A percentile compares a stretch with the other conserved stretches of the same genome.
phyloP scores from a whole-genome alignment of 1,140 invertebrate genomes.

The Drosophila auraria region DNA sequence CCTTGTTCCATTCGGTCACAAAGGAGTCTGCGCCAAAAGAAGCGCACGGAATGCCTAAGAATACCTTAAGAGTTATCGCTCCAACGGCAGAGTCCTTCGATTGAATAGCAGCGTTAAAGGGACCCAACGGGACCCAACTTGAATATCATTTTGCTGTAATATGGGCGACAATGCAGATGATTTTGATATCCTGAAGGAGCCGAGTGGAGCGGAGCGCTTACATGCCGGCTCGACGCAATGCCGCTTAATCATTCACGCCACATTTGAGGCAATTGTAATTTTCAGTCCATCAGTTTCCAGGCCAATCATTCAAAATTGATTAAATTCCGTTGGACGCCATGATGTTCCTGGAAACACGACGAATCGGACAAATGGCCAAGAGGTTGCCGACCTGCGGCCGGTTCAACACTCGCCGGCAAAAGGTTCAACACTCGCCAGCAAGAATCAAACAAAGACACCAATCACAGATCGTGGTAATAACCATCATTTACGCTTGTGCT shows the following conservation, averaged over 20 bases:
- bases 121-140: neutral
- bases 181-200: slow-evolving; percentile 16
- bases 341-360: neutral
- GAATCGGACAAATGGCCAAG: slow-evolving; percentile 17
- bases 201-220: neutral
- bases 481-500: slow-evolving; percentile 57
- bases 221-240: slow-evolving; percentile 5
- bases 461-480: slow-evolving; percentile 53
- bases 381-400: slow-evolving; percentile 44
- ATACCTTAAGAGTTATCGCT: slow-evolving; percentile 28
- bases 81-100: slow-evolving; percentile 11
- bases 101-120: slow-evolving; percentile 21
- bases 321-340: slow-evolving; percentile 32
- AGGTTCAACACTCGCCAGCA: slow-evolving; percentile 32
- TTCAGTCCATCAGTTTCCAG: slow-evolving; percentile 30
- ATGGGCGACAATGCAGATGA: slow-evolving; percentile 20
- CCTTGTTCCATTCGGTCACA: slow-evolving; percentile 34
- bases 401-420: slow-evolving; percentile 40
- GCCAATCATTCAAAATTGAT: slow-evolving; percentile 57
- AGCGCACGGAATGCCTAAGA: slow-evolving; percentile 11
- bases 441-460: slow-evolving; percentile 51
- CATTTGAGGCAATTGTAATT: slow-evolving; percentile 51
- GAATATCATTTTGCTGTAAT: slow-evolving; percentile 9
- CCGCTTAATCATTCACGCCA: slow-evolving; percentile 58
- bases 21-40: neutral